Evolutionary conservation across 2,113 vertebrate species (phyloP).

Genomic region (Apus apus): DNA sequence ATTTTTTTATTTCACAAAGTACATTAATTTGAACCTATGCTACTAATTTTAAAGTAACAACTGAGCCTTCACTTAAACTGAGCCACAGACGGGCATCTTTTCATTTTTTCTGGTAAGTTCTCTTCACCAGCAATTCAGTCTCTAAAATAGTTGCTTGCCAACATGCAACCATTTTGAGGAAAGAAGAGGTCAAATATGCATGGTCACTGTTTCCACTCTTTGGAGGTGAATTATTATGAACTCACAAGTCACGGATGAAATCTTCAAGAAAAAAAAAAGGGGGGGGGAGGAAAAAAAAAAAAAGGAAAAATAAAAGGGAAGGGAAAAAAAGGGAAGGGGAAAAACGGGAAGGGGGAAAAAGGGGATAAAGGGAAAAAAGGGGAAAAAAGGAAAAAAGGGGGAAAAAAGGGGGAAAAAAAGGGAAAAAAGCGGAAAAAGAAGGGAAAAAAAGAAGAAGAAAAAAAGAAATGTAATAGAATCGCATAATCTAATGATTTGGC

Average conservation of each 20-base stretch:
- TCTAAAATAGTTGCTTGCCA: background rate
- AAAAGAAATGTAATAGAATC: background rate
- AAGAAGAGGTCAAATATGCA: background rate
- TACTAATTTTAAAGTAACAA: background rate
- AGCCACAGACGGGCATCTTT: background rate
- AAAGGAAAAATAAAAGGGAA: too few relatives aligned
- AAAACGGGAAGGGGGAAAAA: too few relatives aligned
- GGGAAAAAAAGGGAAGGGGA: too few relatives aligned
- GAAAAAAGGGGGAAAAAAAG: too few relatives aligned
- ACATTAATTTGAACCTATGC: accelerated
- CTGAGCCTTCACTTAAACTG: background rate
- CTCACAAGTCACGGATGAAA: background rate
- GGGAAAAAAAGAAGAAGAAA: background rate
- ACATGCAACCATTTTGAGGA: background rate
- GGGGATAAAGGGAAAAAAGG: too few relatives aligned
- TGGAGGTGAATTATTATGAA: background rate
- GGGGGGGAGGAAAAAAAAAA: background rate
- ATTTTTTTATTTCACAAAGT: background rate
- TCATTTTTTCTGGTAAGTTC: background rate
- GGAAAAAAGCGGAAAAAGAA: too few relatives aligned
- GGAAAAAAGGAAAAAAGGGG: too few relatives aligned
- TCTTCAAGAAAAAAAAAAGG: background rate
- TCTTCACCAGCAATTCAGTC: background rate
- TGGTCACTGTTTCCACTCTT: background rate
- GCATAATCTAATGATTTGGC: background rate